phyloP scores from a whole-genome alignment of 2,113 vertebrate species.

The Siphamia tubifer region DNA sequence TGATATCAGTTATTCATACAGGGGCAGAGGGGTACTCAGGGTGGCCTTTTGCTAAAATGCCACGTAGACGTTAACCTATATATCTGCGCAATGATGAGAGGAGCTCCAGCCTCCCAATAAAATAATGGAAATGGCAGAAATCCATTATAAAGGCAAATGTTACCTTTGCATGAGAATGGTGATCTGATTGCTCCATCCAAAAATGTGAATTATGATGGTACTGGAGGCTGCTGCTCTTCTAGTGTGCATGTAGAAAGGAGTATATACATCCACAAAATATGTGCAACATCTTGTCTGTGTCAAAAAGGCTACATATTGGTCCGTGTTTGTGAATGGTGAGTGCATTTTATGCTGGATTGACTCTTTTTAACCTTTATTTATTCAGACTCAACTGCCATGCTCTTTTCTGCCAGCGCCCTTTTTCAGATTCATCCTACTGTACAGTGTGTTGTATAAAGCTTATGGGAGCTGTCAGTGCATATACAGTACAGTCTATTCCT shows the following conservation, averaged over 20 bases:
- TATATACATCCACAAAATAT: constrained; percentile 30
- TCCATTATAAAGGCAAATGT: constrained; percentile 82
- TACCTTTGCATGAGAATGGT: constrained; percentile 81
- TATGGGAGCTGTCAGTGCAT: not conserved
- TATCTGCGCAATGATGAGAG: constrained; percentile 75
- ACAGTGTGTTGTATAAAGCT: not conserved
- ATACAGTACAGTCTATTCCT: not conserved
- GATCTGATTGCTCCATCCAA: constrained; percentile 36
- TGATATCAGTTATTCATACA: constrained; percentile 75
- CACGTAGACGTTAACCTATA: constrained; percentile 79
- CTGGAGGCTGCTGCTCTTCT: constrained; percentile 40
- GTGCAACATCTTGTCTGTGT: constrained; percentile 39
- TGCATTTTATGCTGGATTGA: not conserved
- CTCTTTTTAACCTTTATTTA: constrained; percentile 7
- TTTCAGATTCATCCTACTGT: not conserved
- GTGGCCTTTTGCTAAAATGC: constrained; percentile 83
- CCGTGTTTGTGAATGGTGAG: constrained; percentile 4
- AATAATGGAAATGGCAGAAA: constrained; percentile 70
- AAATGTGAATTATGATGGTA: constrained; percentile 56
- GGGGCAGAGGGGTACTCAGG: constrained; percentile 50
- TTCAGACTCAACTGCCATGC: not conserved
- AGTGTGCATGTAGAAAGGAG: constrained; percentile 26
- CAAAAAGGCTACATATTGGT: not conserved
- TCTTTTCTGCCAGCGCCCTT: not conserved
- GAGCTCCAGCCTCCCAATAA: constrained; percentile 61